Base-by-base conservation (phyloP, 1,140 invertebrate species). In the Papilio glaucus region DNA sequence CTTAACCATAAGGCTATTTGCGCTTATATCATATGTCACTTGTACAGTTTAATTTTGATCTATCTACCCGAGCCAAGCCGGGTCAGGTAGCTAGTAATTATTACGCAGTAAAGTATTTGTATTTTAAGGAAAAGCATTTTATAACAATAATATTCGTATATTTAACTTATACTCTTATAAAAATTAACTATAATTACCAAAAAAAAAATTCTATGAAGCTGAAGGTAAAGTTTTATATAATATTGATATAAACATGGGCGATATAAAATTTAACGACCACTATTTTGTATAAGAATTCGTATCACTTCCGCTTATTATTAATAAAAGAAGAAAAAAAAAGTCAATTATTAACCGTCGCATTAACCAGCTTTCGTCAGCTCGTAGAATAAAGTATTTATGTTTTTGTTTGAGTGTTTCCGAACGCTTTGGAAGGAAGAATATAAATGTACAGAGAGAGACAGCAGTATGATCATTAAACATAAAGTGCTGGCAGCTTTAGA, bases 401-500 rank as follows among this genome's bases (percentile, higher is more conserved):
- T 26, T 9, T 33, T 33, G 29, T 57, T 57, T 57, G 49, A 57
- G 49, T 57, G 49, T 57, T 57, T 24, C n/a, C 49, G 49, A 57
- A 57, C n/a, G 49, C 9, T 45, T 24, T 38, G 9, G 18, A 38
- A 15, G 37, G 60, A 29, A 62, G 60, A 26, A 8, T 62, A 62
- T 62, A 29, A 62, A 62, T 37, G 62, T 12, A 39, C 15, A 38
- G 33, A 62, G 33, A 33, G 62, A 7, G 15, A n/a, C 15, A n/a
- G n/a, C n/a, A n/a, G n/a, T n/a, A n/a, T n/a, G 10, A 26, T 38
- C 18, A 65, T 37, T 38, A 65, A 39, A 38, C 15, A 65, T 21
- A 10, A 65, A 38, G 62, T 65, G 62, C 62, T 21, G 62, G 62
- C 10, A 65, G 10, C 62, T 41, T 65, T 65, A 65, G 62, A 65